Conservation (phyloP, 2,797 vertebrate genomes). For the Megaceryle alcyon region DNA sequence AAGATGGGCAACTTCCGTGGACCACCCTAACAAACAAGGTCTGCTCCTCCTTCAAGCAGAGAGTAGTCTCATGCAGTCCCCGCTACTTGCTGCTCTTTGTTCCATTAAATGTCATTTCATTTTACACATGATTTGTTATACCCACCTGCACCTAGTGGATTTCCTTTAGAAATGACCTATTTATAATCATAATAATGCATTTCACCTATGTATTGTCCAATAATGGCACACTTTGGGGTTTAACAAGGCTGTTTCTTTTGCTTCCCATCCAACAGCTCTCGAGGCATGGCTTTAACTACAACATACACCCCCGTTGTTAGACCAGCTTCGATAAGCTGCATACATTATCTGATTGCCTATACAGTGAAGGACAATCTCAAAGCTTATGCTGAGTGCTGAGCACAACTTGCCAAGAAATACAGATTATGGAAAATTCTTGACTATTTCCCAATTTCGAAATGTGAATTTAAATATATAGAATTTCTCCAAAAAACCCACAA, state of each 20-base stretch:
- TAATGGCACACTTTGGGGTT: neutral
- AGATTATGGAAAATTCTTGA: neutral
- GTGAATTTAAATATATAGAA: neutral
- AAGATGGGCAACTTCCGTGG: neutral
- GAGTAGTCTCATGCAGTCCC: neutral
- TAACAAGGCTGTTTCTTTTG: neutral
- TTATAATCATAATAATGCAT: conserved; percentile 7
- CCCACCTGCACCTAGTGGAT: neutral
- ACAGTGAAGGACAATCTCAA: neutral
- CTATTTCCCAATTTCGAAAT: neutral
- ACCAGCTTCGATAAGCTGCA: neutral
- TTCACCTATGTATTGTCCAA: conserved; percentile 14
- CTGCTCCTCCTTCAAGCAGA: neutral
- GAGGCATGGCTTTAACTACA: neutral
- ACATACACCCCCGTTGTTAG: neutral
- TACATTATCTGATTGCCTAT: neutral
- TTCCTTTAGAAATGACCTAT: conserved; percentile 33
- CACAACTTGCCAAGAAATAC: neutral
- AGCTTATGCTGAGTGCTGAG: neutral
- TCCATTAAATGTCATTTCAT: neutral
- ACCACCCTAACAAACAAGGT: neutral
- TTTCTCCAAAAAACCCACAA: neutral
- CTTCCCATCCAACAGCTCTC: neutral
- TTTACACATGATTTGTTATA: conserved; percentile 1
- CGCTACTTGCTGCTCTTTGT: conserved; percentile 13